Evolutionary conservation across 2,888 invertebrate species (phyloP).

Genomic region (Tenodera sinensis): DNA sequence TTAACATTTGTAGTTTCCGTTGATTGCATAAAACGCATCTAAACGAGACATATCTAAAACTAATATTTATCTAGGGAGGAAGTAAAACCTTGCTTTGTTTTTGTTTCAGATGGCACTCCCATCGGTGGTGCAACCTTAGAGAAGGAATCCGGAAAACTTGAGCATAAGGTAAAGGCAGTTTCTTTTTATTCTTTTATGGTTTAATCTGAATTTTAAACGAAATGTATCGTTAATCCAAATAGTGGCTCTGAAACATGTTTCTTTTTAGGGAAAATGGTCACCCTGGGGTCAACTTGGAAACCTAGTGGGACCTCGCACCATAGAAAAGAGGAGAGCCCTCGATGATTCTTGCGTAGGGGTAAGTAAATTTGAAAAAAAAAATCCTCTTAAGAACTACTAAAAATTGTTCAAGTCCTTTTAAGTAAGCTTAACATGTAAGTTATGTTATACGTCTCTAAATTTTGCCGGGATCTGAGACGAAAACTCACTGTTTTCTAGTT

Average conservation of each 20-base stretch:
- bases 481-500: no score
- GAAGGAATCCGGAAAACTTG: conserved; percentile 27
- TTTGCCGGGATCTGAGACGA: no score
- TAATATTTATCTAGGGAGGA: not conserved
- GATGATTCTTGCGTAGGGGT: conserved; percentile 52
- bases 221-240: not conserved
- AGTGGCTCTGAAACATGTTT: not conserved
- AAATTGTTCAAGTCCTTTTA: no score
- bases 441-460: no score
- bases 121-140: conserved; percentile 37
- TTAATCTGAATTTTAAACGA: not conserved
- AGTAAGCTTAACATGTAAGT: no score
- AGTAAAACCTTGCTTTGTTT: not conserved
- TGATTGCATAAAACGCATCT: not conserved
- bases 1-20: not conserved
- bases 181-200: not conserved
- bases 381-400: no score
- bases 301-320: conserved; percentile 38
- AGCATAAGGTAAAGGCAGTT: conserved; percentile 23
- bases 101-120: conserved; percentile 44
- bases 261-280: conserved; percentile 45
- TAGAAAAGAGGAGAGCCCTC: conserved; percentile 52
- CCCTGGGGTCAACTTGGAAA: conserved; percentile 48
- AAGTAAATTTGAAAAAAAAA: not conserved
- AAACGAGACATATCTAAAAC: not conserved